A percentile compares a stretch with the other conserved stretches of the same genome.
Evolutionary conservation across 2,113 vertebrate genomes (phyloP).

Genomic region (Peromyscus maniculatus): DNA sequence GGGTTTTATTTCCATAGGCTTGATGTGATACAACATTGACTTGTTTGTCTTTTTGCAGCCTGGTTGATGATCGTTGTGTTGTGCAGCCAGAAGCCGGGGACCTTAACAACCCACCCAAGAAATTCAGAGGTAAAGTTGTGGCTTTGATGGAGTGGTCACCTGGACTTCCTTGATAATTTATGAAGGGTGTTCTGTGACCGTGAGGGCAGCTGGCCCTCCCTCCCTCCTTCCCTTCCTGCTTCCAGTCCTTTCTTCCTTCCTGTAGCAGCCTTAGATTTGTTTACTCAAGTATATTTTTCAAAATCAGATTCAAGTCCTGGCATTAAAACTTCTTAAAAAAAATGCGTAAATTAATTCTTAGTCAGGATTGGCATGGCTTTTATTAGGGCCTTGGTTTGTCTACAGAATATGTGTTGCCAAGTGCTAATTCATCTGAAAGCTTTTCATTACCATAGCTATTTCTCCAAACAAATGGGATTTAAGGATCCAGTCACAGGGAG

Average conservation of each 20-base stretch:
- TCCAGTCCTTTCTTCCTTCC: not conserved
- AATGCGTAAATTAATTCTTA: not conserved
- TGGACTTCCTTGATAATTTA: not conserved
- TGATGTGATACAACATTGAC: not conserved
- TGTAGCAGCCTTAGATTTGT: not conserved
- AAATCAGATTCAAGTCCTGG: not conserved
- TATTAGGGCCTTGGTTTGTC: not conserved
- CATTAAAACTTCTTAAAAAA: not conserved
- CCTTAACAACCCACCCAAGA: conserved; percentile 99
- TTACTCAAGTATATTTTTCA: not conserved
- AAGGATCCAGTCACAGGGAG: not conserved
- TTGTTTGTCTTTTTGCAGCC: conserved; percentile 86
- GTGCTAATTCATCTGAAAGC: not conserved
- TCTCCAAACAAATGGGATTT: not conserved
- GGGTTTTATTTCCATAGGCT: not conserved
- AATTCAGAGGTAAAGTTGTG: conserved; percentile 94
- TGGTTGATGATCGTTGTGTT: conserved; percentile 98
- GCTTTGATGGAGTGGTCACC: not conserved
- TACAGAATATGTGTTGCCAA: not conserved
- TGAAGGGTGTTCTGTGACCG: not conserved
- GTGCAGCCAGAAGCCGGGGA: conserved; percentile 98
- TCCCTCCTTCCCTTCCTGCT: too few relatives aligned
- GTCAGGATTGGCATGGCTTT: not conserved
- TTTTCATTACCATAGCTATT: not conserved
- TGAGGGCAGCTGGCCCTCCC: not conserved